Evolutionary conservation across 2,113 vertebrate genomes (phyloP).

Genomic region (Albula glossodonta): DNA sequence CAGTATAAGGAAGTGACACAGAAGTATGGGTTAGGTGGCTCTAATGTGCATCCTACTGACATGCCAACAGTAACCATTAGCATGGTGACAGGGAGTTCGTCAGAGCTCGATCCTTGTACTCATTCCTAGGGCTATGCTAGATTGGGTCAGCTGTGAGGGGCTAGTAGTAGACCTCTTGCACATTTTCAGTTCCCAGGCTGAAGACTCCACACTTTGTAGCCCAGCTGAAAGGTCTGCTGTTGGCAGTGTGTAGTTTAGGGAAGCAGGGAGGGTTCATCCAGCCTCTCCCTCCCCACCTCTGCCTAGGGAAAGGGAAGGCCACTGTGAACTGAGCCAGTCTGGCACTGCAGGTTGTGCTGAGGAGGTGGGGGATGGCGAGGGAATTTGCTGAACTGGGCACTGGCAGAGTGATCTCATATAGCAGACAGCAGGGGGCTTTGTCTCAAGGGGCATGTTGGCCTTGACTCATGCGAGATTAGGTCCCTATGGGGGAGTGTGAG

Average conservation of each 20-base stretch:
- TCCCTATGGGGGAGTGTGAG: conserved; percentile 25
- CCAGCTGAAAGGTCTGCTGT: conserved; percentile 48
- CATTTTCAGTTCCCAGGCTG: not conserved
- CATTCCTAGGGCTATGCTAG: not conserved
- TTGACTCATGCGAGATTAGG: conserved; percentile 53
- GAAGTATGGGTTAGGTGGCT: too few relatives aligned
- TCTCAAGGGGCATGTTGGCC: conserved; percentile 58
- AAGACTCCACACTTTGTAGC: conserved; percentile 13
- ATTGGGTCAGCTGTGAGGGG: too few relatives aligned
- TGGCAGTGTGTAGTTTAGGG: not conserved
- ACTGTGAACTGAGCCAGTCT: conserved; percentile 34
- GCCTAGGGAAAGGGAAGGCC: conserved; percentile 26
- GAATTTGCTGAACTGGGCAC: conserved; percentile 39
- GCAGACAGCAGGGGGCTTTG: conserved; percentile 53
- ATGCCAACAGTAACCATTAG: too few relatives aligned
- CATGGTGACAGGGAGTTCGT: too few relatives aligned
- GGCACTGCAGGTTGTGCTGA: conserved; percentile 43
- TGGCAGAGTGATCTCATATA: conserved; percentile 50
- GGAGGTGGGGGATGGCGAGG: conserved; percentile 29
- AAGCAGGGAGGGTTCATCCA: conserved; percentile 8
- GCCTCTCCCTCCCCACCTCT: conserved; percentile 31
- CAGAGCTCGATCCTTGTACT: too few relatives aligned
- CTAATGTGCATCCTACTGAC: too few relatives aligned
- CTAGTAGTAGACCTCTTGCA: too few relatives aligned
- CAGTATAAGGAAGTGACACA: too few relatives aligned